Conservation (phyloP, 2,797 vertebrate genomes). For the Paratrypauchen microcephalus region DNA sequence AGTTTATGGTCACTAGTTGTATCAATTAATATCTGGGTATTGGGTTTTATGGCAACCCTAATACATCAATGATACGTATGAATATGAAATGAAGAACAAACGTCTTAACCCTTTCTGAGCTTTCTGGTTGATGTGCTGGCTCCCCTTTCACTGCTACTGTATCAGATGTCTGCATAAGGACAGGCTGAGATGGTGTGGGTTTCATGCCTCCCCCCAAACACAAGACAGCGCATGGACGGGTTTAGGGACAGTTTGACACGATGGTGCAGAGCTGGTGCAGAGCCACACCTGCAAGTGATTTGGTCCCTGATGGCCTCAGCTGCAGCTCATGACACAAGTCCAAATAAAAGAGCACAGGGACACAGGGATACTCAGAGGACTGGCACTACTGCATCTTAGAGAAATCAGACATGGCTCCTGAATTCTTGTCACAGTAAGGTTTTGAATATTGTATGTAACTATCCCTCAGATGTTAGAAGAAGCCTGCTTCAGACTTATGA, state of each 20-base stretch:
- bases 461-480: too few relatives aligned
- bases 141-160: constrained; percentile 13
- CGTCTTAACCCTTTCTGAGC: constrained; percentile 10
- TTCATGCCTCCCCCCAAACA: constrained; percentile 17
- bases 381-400: constrained; percentile 10
- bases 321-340: constrained; percentile 25
- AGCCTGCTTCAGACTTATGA: too few relatives aligned
- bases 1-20: too few relatives aligned
- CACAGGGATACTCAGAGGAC: constrained; percentile 9
- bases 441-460: too few relatives aligned
- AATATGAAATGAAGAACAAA: too few relatives aligned
- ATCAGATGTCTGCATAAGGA: constrained; percentile 42
- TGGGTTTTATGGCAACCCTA: too few relatives aligned
- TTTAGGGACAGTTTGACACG: background rate
- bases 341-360: constrained; percentile 17
- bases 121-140: constrained; percentile 12
- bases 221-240: background rate
- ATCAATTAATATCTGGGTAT: too few relatives aligned
- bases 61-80: too few relatives aligned
- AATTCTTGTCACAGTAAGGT: constrained; percentile 35
- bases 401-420: constrained; percentile 42
- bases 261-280: constrained; percentile 1
- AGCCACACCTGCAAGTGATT: constrained; percentile 42
- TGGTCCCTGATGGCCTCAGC: constrained; percentile 40
- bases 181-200: constrained; percentile 36